Conservation (phyloP, 2,888 invertebrate genomes). For the Chrysopilus asiliformis region DNA sequence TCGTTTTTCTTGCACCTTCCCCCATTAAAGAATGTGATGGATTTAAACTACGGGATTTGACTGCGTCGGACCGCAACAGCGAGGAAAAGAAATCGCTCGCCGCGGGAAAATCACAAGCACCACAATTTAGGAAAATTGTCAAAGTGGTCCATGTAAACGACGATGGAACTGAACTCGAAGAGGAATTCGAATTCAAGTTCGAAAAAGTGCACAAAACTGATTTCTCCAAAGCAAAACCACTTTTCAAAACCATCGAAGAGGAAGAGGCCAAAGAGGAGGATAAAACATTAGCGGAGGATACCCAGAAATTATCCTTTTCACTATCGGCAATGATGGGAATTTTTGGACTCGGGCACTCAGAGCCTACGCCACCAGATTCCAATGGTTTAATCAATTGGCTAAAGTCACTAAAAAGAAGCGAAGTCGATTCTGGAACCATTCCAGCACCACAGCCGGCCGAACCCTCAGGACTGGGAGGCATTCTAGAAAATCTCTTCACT, state of each 20-base stretch:
- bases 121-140: conserved; percentile 27
- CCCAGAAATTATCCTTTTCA: not conserved
- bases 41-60: conserved; percentile 12
- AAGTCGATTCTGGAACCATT: not conserved
- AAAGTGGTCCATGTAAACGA: conserved; percentile 21
- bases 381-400: conserved; percentile 29
- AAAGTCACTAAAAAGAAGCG: conserved; percentile 20
- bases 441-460: conserved; percentile 5
- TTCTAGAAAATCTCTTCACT: conserved; percentile 20
- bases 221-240: not conserved
- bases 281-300: not conserved
- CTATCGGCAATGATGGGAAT: conserved; percentile 1
- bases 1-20: conserved; percentile 5
- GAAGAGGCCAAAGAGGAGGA: conserved; percentile 4
- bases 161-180: conserved; percentile 18
- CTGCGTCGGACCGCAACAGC: conserved; percentile 7
- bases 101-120: conserved; percentile 3
- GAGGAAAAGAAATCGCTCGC: conserved; percentile 6
- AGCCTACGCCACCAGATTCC: conserved; percentile 3
- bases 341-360: conserved; percentile 1
- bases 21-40: conserved; percentile 5
- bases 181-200: conserved; percentile 11
- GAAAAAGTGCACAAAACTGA: conserved; percentile 15
- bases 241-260: not conserved
- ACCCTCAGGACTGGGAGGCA: conserved; percentile 4